Evolutionary conservation across 2,113 vertebrate genomes (phyloP).

Genomic region (Plotosus lineatus): DNA sequence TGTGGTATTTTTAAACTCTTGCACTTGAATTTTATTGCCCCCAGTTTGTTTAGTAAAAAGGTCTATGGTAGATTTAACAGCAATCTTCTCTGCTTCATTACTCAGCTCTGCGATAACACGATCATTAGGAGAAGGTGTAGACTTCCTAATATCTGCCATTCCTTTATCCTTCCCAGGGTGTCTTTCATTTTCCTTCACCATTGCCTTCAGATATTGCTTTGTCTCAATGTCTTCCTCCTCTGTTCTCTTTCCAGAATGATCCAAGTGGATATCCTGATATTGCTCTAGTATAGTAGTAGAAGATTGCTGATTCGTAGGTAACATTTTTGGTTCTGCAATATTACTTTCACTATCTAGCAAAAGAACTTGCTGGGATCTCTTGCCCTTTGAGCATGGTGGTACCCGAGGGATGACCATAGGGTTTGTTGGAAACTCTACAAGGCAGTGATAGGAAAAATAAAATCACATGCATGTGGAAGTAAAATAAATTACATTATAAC

Average conservation of each 20-base stretch:
- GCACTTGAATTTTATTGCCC: not conserved
- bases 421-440: not conserved
- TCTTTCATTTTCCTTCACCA: not conserved
- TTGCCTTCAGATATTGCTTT: constrained; percentile 25
- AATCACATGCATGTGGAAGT: not conserved
- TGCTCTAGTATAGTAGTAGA: constrained; percentile 21
- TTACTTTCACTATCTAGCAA: constrained; percentile 40
- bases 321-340: constrained; percentile 60
- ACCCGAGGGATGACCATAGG: constrained; percentile 28
- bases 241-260: not conserved
- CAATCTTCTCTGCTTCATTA: not conserved
- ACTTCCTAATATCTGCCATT: not conserved
- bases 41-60: not conserved
- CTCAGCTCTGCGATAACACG: not conserved
- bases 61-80: not conserved
- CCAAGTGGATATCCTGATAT: constrained; percentile 21
- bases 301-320: constrained; percentile 56
- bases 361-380: not conserved
- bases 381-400: constrained; percentile 42
- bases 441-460: not conserved
- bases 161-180: not conserved
- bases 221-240: constrained; percentile 9
- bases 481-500: too few species aligned
- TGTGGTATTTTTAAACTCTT: too few species aligned
- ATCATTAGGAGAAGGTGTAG: not conserved